These are phyloP conservation scores for Lepisosteus oculatus DNA, from an alignment of 2,113 vertebrate genomes.

Conservation along the genomic window DNA sequence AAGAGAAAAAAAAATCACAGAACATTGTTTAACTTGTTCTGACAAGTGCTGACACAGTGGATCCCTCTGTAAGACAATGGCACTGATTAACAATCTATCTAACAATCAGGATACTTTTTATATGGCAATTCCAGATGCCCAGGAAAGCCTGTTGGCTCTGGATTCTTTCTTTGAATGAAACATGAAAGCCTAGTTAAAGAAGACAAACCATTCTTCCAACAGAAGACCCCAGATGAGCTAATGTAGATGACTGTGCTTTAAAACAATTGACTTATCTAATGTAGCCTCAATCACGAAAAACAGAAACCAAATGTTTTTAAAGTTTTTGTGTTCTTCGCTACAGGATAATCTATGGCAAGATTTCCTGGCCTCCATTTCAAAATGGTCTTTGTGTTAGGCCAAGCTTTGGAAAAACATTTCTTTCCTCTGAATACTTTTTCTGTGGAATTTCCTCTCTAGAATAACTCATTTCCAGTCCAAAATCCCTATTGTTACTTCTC, in stretches of 20 bases:
- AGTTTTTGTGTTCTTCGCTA: too few relatives aligned
- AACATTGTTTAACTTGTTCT: too few relatives aligned
- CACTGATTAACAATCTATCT: too few relatives aligned
- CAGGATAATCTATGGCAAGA: too few relatives aligned
- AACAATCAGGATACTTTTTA: too few relatives aligned
- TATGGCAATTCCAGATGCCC: conserved; percentile 8
- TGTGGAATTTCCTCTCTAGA: conserved; percentile 42
- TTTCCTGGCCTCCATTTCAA: too few relatives aligned
- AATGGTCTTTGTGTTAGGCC: too few relatives aligned
- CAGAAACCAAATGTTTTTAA: conserved; percentile 42
- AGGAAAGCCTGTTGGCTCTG: conserved; percentile 18
- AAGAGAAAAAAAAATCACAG: too few relatives aligned
- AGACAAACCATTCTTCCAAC: conserved; percentile 18
- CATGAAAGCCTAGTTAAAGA: background rate
- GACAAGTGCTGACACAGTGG: too few relatives aligned
- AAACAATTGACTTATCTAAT: background rate
- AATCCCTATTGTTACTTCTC: conserved; percentile 42
- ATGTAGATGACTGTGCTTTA: conserved; percentile 30
- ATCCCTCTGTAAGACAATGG: too few relatives aligned
- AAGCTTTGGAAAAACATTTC: too few relatives aligned
- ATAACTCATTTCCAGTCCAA: background rate
- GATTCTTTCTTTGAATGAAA: conserved; percentile 8
- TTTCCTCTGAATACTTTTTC: conserved; percentile 1
- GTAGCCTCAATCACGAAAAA: conserved; percentile 24
- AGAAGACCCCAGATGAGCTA: conserved; percentile 31